Evolutionary conservation across 2,888 invertebrate genomes (phyloP).

Genomic region (Hemithea aestivaria): DNA sequence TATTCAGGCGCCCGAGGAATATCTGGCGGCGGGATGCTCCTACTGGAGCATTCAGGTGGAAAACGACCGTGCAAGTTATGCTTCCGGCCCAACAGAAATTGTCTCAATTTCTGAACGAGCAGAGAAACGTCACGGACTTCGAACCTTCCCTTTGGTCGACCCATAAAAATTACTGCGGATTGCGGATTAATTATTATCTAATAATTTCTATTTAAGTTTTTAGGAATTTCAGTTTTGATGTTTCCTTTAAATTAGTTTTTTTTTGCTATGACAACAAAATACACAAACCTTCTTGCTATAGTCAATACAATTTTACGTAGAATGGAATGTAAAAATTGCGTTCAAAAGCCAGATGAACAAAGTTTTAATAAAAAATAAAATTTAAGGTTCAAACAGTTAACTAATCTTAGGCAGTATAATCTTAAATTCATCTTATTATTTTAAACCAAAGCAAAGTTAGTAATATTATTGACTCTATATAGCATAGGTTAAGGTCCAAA

Average conservation of each 20-base stretch:
- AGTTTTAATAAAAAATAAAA: not conserved
- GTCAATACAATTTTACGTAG: too few species aligned
- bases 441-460: too few species aligned
- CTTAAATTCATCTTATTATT: not conserved
- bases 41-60: constrained; percentile 44
- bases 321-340: constrained; percentile 7
- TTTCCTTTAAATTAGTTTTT: too few species aligned
- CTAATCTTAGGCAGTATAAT: not conserved
- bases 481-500: too few species aligned
- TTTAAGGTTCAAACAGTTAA: not conserved
- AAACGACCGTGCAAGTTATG: constrained; percentile 50
- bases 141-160: constrained; percentile 26
- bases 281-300: too few species aligned
- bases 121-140: constrained; percentile 53
- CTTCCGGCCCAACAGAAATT: constrained; percentile 55
- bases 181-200: too few species aligned
- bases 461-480: too few species aligned
- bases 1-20: constrained; percentile 53
- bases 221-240: not conserved
- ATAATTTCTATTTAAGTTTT: not conserved
- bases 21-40: constrained; percentile 54
- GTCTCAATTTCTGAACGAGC: constrained; percentile 43
- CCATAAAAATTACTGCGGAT: not conserved
- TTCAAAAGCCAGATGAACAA: constrained; percentile 12
- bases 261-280: too few species aligned